Evolutionary conservation across 37 sponge, comb jelly and placozoan genomes (phyloP).

Genomic region (Bolinopsis microptera): DNA sequence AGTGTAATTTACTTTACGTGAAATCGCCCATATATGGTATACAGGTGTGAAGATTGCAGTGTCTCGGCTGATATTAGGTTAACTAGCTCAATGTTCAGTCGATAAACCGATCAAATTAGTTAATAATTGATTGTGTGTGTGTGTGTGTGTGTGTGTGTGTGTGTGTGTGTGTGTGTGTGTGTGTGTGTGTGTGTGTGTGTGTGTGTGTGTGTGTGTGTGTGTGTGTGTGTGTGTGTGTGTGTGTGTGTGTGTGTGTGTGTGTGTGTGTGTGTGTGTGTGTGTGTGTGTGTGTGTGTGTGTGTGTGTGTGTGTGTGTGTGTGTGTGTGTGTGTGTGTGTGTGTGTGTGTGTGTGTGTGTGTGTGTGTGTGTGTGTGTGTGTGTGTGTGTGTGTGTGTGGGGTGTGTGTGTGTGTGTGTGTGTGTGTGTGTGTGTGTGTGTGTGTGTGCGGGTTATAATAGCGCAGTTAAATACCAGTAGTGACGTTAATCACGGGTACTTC

Average conservation of each 20-base stretch:
- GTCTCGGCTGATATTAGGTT: no score
- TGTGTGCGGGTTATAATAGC: no score
- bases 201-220: not conserved
- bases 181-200: not conserved
- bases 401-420: no score
- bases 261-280: not conserved
- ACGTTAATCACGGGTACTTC: no score
- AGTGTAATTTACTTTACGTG: no score
- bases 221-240: not conserved
- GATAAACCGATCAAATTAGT: no score
- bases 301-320: not conserved
- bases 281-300: not conserved
- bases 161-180: not conserved
- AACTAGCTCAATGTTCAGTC: no score
- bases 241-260: not conserved
- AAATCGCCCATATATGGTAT: no score
- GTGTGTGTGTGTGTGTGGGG: slow-evolving; percentile 30
- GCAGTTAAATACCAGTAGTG: no score
- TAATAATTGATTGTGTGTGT: not conserved
- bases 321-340: not conserved
- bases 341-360: slow-evolving; percentile 70
- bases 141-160: not conserved
- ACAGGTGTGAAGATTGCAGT: no score
- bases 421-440: no score
- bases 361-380: slow-evolving; percentile 68